Evolutionary conservation across 2,113 vertebrate genomes (phyloP).

Genomic region (Nerophis ophidion): DNA sequence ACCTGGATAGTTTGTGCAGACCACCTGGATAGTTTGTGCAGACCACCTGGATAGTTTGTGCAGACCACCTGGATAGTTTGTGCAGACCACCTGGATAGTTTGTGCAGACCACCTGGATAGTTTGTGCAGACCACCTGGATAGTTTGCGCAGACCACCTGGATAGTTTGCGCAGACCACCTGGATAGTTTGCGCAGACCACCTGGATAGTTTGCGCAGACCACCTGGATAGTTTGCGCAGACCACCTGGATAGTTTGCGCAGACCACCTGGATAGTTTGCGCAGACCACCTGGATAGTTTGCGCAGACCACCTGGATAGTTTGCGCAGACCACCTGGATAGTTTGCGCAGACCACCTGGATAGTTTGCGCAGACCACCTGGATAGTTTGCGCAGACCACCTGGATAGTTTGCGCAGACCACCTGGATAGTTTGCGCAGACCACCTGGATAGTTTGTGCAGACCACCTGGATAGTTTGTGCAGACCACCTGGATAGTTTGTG

Average conservation of each 20-base stretch:
- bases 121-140: slow-evolving; percentile 22
- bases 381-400: slow-evolving; percentile 22
- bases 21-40: slow-evolving; percentile 23
- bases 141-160: too few relatives aligned
- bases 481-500: slow-evolving; percentile 19
- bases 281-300: slow-evolving; percentile 21
- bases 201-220: slow-evolving; percentile 25
- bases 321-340: slow-evolving; percentile 22
- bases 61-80: slow-evolving; percentile 21
- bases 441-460: slow-evolving; percentile 24
- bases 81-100: slow-evolving; percentile 20
- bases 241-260: slow-evolving; percentile 23
- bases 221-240: slow-evolving; percentile 24
- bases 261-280: slow-evolving; percentile 18
- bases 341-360: slow-evolving; percentile 22
- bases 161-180: slow-evolving; percentile 22
- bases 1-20: slow-evolving; percentile 24
- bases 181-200: slow-evolving; percentile 24
- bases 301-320: slow-evolving; percentile 20
- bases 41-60: slow-evolving; percentile 19
- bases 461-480: slow-evolving; percentile 23
- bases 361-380: slow-evolving; percentile 22
- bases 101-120: slow-evolving; percentile 22
- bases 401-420: slow-evolving; percentile 24
- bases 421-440: slow-evolving; percentile 25